A percentile compares a stretch with the other conserved stretches of the same genome.
These are phyloP conservation scores for Ahaetulla prasina DNA, from an alignment of 2,113 vertebrate genomes.

Conservation along the genomic window DNA sequence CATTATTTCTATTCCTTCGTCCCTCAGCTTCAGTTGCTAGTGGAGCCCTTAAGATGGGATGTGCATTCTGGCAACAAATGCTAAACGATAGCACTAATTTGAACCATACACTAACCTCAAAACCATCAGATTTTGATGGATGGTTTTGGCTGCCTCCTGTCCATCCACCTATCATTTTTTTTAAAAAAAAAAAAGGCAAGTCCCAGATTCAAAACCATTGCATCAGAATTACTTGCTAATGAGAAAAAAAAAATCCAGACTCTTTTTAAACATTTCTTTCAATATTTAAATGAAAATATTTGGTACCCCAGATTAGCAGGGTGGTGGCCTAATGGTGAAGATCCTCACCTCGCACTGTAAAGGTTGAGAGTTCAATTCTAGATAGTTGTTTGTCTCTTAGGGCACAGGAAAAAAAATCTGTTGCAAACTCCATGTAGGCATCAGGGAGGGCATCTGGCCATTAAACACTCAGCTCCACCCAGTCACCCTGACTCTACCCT, in stretches of 20 bases:
- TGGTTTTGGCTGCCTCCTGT: neutral
- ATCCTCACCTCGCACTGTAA: neutral
- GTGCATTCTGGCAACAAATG: neutral
- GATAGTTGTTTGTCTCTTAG: neutral
- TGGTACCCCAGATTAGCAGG: neutral
- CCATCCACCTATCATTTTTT: neutral
- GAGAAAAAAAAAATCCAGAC: neutral
- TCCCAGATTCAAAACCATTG: neutral
- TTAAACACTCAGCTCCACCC: neutral
- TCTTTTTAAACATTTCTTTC: neutral
- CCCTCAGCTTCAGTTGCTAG: neutral
- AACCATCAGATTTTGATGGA: neutral
- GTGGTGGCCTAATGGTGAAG: neutral
- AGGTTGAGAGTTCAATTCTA: neutral
- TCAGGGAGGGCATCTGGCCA: neutral
- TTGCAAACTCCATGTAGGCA: neutral
- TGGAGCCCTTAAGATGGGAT: neutral
- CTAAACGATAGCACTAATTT: neutral
- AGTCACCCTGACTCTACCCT: neutral
- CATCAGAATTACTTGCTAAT: neutral
- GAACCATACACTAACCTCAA: neutral
- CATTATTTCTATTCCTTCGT: neutral
- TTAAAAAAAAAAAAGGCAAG: neutral
- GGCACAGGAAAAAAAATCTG: neutral
- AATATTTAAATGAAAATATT: neutral